phyloP scores from a whole-genome alignment of 2,113 vertebrate genomes.

The Kryptolebias marmoratus region DNA sequence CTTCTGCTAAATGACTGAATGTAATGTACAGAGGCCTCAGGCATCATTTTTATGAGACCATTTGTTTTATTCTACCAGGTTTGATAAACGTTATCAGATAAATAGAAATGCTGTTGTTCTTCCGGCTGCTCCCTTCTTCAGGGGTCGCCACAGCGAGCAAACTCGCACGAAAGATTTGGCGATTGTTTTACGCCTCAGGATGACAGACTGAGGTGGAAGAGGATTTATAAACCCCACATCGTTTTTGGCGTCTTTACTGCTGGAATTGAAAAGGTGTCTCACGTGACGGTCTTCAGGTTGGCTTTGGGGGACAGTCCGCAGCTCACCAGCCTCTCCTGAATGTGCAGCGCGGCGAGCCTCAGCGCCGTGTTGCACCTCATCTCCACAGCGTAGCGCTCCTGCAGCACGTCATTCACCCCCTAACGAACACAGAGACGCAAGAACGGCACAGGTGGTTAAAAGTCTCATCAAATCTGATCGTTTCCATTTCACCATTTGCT shows the following conservation, averaged over 20 bases:
- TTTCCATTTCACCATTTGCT: neutral
- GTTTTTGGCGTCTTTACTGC: neutral
- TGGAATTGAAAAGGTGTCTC: constrained; percentile 65
- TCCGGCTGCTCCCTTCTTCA: neutral
- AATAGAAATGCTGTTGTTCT: neutral
- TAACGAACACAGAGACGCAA: constrained; percentile 55
- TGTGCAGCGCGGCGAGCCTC: constrained; percentile 91
- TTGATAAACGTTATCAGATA: neutral
- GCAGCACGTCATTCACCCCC: constrained; percentile 96
- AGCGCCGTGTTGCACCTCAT: constrained; percentile 95
- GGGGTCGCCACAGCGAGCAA: too few relatives aligned
- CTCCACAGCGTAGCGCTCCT: constrained; percentile 93
- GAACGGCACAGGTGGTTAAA: neutral
- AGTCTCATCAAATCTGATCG: neutral
- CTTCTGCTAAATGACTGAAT: constrained; percentile 3
- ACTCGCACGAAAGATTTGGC: too few relatives aligned
- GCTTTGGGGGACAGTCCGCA: constrained; percentile 91
- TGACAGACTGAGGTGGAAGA: too few relatives aligned
- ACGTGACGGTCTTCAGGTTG: constrained; percentile 93
- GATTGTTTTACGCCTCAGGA: too few relatives aligned
- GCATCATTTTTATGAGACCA: neutral
- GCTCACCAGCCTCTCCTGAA: constrained; percentile 89
- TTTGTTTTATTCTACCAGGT: neutral
- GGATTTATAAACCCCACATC: too few relatives aligned
- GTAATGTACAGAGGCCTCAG: neutral